These are phyloP conservation scores for Hippocampus comes DNA, from an alignment of 2,113 vertebrate genomes.

Conservation along the genomic window DNA sequence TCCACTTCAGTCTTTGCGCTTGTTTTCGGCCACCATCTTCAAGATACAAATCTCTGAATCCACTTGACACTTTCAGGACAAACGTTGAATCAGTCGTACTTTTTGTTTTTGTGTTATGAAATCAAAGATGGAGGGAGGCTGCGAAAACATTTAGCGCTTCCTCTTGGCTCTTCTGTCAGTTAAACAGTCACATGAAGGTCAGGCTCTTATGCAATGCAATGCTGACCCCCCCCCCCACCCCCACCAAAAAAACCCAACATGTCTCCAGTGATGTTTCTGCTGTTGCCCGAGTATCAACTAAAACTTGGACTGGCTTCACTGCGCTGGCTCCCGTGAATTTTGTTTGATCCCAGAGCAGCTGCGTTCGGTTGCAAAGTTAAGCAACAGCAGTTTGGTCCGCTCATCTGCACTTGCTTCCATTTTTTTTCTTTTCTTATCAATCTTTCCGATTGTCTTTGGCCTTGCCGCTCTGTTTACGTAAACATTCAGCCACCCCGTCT, in stretches of 20 bases:
- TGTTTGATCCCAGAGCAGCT: slow-evolving; percentile 39
- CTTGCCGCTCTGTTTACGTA: slow-evolving; percentile 50
- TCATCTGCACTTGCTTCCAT: slow-evolving; percentile 15
- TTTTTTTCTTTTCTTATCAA: not conserved
- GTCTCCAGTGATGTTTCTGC: no score
- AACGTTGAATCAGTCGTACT: no score
- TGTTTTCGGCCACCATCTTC: no score
- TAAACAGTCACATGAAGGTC: slow-evolving; percentile 15
- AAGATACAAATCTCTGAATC: no score
- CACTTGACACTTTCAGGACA: no score
- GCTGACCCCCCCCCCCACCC: not conserved
- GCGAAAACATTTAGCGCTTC: not conserved
- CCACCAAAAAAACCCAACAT: not conserved
- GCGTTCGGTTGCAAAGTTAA: slow-evolving; percentile 18
- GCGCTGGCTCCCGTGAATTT: no score
- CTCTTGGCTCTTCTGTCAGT: slow-evolving; percentile 7
- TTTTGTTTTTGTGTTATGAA: not conserved
- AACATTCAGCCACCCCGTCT: slow-evolving; percentile 41
- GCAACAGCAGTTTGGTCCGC: slow-evolving; percentile 21
- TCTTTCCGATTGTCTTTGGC: not conserved
- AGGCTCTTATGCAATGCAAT: slow-evolving; percentile 7
- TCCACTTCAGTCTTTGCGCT: not conserved
- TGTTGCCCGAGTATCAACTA: no score
- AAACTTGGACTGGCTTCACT: no score
- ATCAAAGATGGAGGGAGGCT: not conserved